phyloP scores from a whole-genome alignment of 2,888 invertebrate genomes.

The Ametastegia equiseti region DNA sequence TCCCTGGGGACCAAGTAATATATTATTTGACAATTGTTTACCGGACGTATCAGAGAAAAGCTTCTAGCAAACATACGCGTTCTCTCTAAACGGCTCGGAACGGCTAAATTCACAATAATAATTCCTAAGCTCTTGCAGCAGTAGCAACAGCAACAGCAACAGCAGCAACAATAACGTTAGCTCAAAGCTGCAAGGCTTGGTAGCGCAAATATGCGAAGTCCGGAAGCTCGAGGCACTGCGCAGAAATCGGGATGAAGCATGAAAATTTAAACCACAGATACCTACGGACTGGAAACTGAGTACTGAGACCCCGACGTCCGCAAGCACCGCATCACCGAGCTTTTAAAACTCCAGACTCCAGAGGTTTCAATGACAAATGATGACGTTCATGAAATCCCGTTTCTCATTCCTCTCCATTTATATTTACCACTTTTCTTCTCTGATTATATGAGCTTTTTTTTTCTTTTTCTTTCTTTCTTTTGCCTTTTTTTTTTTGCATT shows the following conservation, averaged over 20 bases:
- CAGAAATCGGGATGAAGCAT: constrained; percentile 47
- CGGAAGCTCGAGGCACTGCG: constrained; percentile 48
- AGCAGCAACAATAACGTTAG: not conserved
- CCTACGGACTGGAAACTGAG: constrained; percentile 41
- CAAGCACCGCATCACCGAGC: not conserved
- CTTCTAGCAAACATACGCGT: constrained; percentile 39
- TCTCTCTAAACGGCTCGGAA: constrained; percentile 44
- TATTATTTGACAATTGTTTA: constrained; percentile 47
- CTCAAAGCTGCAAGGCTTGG: not conserved
- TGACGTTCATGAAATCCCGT: not conserved
- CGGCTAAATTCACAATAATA: constrained; percentile 45
- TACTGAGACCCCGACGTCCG: not conserved
- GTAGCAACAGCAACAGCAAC: not conserved
- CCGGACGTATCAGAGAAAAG: constrained; percentile 41
- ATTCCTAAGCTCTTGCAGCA: constrained; percentile 28
- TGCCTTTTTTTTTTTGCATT: not conserved
- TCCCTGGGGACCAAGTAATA: not conserved
- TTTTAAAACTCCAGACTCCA: not conserved
- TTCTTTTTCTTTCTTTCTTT: too few species aligned
- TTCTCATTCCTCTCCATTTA: not conserved
- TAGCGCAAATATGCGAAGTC: constrained; percentile 38
- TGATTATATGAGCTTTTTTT: too few species aligned
- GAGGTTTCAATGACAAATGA: constrained; percentile 3
- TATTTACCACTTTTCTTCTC: not conserved
- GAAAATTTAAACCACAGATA: constrained; percentile 53